Evolutionary conservation across 2,888 invertebrate species (phyloP).

Genomic region (Drosophila picticornis): DNA sequence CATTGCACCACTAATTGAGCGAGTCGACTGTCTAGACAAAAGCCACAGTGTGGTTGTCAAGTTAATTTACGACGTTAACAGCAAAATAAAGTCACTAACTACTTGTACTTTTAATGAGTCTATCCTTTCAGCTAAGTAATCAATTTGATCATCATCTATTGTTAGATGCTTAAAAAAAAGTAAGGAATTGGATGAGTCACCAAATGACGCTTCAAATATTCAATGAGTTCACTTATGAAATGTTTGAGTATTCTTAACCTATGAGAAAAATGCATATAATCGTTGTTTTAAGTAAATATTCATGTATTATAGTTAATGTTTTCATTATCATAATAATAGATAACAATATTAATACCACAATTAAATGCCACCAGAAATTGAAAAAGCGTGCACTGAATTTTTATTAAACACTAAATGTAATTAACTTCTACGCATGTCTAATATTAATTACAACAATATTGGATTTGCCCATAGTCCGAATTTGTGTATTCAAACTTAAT

Average conservation of each 20-base stretch:
- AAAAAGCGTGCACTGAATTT: slow-evolving; percentile 4
- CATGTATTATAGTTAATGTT: neutral
- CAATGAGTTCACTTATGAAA: neutral
- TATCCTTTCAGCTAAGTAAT: slow-evolving; percentile 19
- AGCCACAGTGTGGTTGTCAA: slow-evolving; percentile 32
- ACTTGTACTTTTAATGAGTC: slow-evolving; percentile 5
- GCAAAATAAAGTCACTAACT: slow-evolving; percentile 32
- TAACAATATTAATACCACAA: neutral
- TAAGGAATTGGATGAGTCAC: neutral
- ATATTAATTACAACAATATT: slow-evolving; percentile 17
- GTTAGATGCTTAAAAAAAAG: neutral
- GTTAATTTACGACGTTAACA: slow-evolving; percentile 43
- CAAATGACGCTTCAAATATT: neutral
- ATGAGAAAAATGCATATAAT: neutral
- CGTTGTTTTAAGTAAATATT: neutral
- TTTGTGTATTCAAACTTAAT: neutral
- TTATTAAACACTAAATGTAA: slow-evolving; percentile 1
- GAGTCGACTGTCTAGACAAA: slow-evolving; percentile 53
- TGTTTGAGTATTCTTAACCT: neutral
- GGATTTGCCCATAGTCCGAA: slow-evolving; percentile 1
- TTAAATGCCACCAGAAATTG: neutral
- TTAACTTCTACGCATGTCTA: slow-evolving; percentile 2
- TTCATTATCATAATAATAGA: neutral
- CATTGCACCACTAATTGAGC: slow-evolving; percentile 71
- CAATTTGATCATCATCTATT: slow-evolving; percentile 13